Conservation (phyloP, 92 coral and sea anemone species). For the Diadumene lineata region DNA sequence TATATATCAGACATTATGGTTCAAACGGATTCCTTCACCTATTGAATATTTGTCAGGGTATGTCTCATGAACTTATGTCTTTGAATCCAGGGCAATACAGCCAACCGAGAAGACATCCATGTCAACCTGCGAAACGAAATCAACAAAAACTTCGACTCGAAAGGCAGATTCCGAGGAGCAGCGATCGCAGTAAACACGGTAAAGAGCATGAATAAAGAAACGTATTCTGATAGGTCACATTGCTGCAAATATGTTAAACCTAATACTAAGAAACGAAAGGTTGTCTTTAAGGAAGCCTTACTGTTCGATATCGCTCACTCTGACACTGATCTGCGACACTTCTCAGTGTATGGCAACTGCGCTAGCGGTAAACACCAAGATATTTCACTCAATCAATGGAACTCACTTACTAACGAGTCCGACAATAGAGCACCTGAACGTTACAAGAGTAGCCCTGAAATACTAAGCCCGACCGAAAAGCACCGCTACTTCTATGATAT, state of each 20-base stretch:
- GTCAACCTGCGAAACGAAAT: constrained; percentile 77
- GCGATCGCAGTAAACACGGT: constrained; percentile 92
- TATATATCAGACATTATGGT: no score
- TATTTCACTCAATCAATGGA: constrained; percentile 19
- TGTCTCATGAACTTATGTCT: no score
- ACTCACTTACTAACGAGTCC: constrained; percentile 12
- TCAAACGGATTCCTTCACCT: no score
- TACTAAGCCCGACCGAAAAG: constrained; percentile 60
- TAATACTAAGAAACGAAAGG: constrained; percentile 24
- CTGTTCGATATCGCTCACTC: constrained; percentile 36
- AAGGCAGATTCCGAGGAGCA: constrained; percentile 77
- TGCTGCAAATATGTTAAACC: constrained; percentile 39
- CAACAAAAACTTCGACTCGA: constrained; percentile 88
- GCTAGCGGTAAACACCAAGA: constrained; percentile 32
- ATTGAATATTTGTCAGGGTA: no score
- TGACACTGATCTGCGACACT: constrained; percentile 30
- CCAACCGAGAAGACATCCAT: constrained; percentile 84
- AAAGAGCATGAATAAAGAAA: constrained; percentile 65
- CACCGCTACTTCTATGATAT: constrained; percentile 31
- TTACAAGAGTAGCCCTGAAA: constrained; percentile 79
- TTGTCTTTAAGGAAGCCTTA: constrained; percentile 31
- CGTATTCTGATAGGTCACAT: constrained; percentile 32
- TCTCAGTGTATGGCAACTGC: constrained; percentile 35
- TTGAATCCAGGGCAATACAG: constrained; percentile 89
- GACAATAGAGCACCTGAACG: constrained; percentile 51